Percentiles rank a stretch among this genome's conserved stretches.
These are phyloP conservation scores for Thripadectes ignobilis DNA, from an alignment of 2,797 vertebrate genomes.

Conservation along the genomic window DNA sequence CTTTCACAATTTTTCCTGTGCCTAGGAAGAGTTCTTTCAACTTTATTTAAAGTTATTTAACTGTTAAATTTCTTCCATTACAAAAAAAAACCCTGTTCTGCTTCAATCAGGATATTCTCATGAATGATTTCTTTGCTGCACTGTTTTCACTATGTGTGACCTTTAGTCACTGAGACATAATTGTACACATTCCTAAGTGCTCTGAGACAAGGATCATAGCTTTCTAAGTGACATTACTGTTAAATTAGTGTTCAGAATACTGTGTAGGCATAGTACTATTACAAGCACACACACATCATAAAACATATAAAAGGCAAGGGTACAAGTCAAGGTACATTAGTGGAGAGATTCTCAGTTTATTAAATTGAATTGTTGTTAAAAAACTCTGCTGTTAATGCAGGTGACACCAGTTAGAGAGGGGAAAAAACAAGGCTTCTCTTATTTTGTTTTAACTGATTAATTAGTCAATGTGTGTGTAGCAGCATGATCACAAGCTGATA, in stretches of 20 bases:
- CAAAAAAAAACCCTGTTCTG: background rate
- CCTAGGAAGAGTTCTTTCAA: background rate
- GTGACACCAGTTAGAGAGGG: background rate
- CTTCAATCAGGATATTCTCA: background rate
- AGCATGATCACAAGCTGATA: background rate
- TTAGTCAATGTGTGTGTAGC: constrained; percentile 4
- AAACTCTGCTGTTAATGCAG: background rate
- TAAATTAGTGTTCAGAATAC: background rate
- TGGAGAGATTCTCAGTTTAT: background rate
- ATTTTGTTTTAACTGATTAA: constrained; percentile 24
- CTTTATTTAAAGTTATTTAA: background rate
- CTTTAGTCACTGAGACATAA: background rate
- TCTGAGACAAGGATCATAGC: background rate
- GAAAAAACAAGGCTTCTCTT: background rate
- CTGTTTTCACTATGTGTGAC: background rate
- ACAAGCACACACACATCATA: background rate
- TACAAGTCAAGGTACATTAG: background rate
- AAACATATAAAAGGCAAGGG: background rate
- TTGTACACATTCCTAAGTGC: background rate
- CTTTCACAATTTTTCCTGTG: background rate
- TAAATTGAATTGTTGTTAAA: background rate
- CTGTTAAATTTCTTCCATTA: background rate
- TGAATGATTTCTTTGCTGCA: background rate
- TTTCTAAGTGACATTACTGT: background rate
- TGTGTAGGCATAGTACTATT: background rate